These are phyloP conservation scores for Aphaenogaster floridana DNA, from an alignment of 1,140 invertebrate species.

Conservation along the genomic window DNA sequence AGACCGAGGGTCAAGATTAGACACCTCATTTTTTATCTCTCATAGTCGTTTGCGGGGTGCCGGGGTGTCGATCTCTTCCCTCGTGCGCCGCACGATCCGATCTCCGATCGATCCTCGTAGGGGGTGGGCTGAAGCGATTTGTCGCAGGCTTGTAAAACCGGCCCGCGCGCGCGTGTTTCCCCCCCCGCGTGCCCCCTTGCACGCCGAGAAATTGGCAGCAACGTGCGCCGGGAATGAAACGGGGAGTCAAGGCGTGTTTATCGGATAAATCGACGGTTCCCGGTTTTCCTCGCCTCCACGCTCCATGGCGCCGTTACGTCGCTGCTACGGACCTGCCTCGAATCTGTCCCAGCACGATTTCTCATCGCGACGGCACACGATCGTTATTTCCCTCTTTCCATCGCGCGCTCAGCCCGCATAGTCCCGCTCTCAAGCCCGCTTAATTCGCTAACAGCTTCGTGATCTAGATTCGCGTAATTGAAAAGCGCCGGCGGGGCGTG, in stretches of 20 bases:
- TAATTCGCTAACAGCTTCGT: conserved; percentile 60
- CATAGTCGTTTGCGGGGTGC: conserved; percentile 69
- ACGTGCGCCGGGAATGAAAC: conserved; percentile 25
- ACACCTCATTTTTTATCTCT: conserved; percentile 75
- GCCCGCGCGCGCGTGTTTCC: not conserved
- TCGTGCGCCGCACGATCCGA: conserved; percentile 11
- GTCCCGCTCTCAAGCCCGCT: conserved; percentile 40
- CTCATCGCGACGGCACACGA: conserved; percentile 44
- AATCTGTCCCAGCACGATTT: conserved; percentile 39
- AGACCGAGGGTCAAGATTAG: conserved; percentile 73
- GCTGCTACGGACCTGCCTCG: not conserved
- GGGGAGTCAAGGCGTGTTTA: conserved; percentile 20
- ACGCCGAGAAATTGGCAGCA: conserved; percentile 4
- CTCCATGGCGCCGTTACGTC: conserved; percentile 63
- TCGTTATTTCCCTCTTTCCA: conserved; percentile 53
- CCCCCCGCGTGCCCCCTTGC: not conserved
- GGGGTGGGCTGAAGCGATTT: not conserved
- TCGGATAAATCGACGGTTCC: conserved; percentile 57
- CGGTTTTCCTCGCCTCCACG: conserved; percentile 59
- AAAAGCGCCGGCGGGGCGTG: conserved; percentile 59
- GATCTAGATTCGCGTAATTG: conserved; percentile 62
- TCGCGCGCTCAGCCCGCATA: conserved; percentile 45
- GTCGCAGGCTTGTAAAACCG: not conserved
- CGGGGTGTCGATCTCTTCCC: conserved; percentile 36
- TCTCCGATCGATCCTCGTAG: conserved; percentile 28